phyloP scores from a whole-genome alignment of 2,888 invertebrate species.

The Clunio marinus region DNA sequence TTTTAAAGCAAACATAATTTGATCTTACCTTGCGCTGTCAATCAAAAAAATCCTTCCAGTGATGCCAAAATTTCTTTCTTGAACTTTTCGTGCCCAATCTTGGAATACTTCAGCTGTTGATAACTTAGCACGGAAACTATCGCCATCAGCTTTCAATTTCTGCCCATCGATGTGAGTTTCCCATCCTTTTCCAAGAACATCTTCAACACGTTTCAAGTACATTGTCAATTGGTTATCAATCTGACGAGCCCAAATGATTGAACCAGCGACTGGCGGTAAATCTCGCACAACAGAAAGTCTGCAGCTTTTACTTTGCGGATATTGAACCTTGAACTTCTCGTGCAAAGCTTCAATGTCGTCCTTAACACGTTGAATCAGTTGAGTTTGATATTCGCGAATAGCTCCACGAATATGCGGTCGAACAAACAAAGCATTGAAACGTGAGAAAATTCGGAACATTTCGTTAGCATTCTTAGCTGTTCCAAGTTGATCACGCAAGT shows the following conservation, averaged over 20 bases:
- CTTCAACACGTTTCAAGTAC: constrained; percentile 94
- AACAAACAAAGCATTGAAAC: constrained; percentile 98
- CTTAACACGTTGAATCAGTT: constrained; percentile 96
- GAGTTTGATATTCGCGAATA: constrained; percentile 98
- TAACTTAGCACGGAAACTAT: constrained; percentile 92
- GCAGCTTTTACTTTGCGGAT: constrained; percentile 90
- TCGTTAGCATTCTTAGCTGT: constrained; percentile 99
- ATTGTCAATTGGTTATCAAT: constrained; percentile 96
- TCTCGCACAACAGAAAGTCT: constrained; percentile 87
- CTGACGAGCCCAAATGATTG: constrained; percentile 98
- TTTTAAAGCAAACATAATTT: not conserved
- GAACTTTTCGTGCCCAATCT: constrained; percentile 94
- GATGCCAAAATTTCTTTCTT: constrained; percentile 89
- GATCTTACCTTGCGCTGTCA: constrained; percentile 60
- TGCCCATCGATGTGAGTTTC: constrained; percentile 99
- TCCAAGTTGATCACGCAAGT: constrained; percentile 94
- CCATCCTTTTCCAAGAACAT: constrained; percentile 97
- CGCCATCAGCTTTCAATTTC: constrained; percentile 94
- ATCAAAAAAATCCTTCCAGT: constrained; percentile 92
- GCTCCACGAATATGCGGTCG: constrained; percentile 98
- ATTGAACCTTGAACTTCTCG: constrained; percentile 98
- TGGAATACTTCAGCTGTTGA: constrained; percentile 97
- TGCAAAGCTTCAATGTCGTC: constrained; percentile 97
- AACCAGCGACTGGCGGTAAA: constrained; percentile 94
- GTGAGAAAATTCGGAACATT: constrained; percentile 98